Percentiles rank a stretch among this genome's conserved stretches.
Conservation (phyloP, 2,113 vertebrate species). For the Tapirus terrestris region DNA sequence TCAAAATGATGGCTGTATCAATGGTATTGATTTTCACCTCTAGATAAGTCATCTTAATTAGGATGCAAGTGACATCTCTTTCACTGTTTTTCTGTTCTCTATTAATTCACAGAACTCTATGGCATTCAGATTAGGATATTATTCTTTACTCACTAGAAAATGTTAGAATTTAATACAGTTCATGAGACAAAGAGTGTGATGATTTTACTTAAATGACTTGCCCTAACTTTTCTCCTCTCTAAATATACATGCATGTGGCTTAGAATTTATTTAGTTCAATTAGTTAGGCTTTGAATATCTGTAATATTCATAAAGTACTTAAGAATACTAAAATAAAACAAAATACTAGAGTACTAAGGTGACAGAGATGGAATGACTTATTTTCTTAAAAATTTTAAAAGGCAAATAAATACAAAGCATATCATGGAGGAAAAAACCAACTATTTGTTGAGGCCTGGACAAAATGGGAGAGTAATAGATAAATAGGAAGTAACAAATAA, state of each 20-base stretch:
- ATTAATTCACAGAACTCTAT: not conserved
- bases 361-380: not conserved
- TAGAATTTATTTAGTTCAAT: not conserved
- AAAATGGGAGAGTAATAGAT: not conserved
- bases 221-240: not conserved
- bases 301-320: not conserved
- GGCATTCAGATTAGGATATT: not conserved
- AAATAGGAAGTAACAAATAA: not conserved
- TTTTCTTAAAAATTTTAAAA: not conserved
- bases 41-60: not conserved
- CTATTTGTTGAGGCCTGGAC: not conserved
- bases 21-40: not conserved
- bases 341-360: not conserved
- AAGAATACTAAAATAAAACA: not conserved
- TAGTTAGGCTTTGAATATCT: not conserved
- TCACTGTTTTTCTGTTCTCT: not conserved
- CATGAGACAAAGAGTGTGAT: not conserved
- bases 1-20: not conserved
- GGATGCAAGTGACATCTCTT: not conserved
- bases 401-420: not conserved
- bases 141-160: not conserved
- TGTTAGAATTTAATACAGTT: not conserved
- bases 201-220: not conserved
- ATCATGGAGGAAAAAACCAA: rapidly evolving
- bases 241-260: not conserved